Conservation (phyloP, 2,797 vertebrate genomes). For the Acipenser oxyrinchus region DNA sequence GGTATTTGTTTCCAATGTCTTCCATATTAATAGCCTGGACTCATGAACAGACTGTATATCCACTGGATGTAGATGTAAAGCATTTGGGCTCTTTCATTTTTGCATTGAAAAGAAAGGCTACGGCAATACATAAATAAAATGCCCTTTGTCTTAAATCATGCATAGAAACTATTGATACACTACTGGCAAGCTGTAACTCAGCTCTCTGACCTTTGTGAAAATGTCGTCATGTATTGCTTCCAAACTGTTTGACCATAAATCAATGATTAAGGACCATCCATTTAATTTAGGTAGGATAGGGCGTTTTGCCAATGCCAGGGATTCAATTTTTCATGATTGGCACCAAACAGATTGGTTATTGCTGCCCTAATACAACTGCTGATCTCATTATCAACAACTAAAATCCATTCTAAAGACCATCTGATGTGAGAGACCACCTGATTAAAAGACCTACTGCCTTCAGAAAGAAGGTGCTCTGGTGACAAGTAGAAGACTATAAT, state of each 20-base stretch:
- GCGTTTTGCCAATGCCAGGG: neutral
- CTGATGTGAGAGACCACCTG: too few relatives aligned
- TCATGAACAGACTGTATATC: too few relatives aligned
- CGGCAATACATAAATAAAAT: neutral
- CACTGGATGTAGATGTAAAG: too few relatives aligned
- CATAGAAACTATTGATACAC: neutral
- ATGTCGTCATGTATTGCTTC: constrained; percentile 8
- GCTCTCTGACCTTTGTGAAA: constrained; percentile 5
- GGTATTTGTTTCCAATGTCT: too few relatives aligned
- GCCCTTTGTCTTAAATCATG: neutral
- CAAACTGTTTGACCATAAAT: constrained; percentile 4
- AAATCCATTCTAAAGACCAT: too few relatives aligned
- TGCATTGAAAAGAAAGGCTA: neutral
- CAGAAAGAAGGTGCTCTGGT: too few relatives aligned
- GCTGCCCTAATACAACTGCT: neutral
- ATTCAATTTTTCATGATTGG: neutral
- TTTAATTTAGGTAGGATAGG: constrained; percentile 10
- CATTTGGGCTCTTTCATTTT: too few relatives aligned
- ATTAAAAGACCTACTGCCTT: too few relatives aligned
- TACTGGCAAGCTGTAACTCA: constrained; percentile 1
- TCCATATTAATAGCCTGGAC: too few relatives aligned
- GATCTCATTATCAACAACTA: neutral
- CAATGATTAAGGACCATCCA: constrained; percentile 13
- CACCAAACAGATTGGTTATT: neutral
- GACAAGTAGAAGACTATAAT: too few relatives aligned